These are phyloP conservation scores for Bombus affinis DNA, from an alignment of 1,140 invertebrate genomes.

Conservation along the genomic window DNA sequence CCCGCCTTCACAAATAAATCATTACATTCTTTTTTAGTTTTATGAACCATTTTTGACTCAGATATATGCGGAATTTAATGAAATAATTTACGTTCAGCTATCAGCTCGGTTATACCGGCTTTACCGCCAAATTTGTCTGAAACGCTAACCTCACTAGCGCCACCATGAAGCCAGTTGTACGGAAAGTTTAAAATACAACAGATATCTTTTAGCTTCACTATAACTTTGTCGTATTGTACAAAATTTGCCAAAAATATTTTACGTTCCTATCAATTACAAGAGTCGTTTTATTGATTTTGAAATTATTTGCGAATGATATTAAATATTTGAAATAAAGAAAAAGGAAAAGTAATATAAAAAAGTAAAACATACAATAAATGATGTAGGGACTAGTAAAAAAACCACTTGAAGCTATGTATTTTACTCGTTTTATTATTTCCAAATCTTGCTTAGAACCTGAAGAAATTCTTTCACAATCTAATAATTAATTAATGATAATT, in stretches of 20 bases:
- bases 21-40: background rate
- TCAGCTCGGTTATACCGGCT: background rate
- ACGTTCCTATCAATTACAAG: background rate
- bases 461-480: constrained; percentile 80
- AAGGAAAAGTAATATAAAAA: background rate
- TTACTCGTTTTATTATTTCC: constrained; percentile 79
- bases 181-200: background rate
- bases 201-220: background rate
- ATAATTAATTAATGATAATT: constrained; percentile 79
- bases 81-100: background rate
- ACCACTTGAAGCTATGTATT: constrained; percentile 50
- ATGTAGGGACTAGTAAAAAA: background rate
- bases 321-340: background rate
- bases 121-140: constrained; percentile 19
- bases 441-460: constrained; percentile 81
- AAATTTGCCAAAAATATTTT: background rate
- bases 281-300: background rate
- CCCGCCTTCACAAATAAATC: background rate
- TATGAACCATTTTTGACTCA: constrained; percentile 38
- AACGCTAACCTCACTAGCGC: background rate
- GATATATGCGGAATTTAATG: background rate
- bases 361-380: background rate
- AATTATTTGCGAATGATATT: background rate
- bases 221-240: background rate
- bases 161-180: background rate